Conservation (phyloP, 2,797 vertebrate genomes). For the Sciurus vulgaris region DNA sequence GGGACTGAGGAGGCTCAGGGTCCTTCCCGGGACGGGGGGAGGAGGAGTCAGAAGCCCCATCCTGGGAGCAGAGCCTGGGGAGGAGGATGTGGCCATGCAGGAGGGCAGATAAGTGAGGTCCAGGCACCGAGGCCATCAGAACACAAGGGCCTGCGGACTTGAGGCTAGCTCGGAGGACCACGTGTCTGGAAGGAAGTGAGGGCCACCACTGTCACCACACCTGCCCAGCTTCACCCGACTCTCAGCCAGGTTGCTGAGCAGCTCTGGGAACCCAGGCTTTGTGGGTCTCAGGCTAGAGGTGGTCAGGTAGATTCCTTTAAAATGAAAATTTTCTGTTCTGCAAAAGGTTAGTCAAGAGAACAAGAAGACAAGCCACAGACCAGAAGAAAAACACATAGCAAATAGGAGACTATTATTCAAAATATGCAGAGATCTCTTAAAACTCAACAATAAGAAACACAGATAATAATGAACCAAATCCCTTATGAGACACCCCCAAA, state of each 20-base stretch:
- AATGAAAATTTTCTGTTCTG: not conserved
- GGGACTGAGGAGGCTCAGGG: not conserved
- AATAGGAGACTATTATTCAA: not conserved
- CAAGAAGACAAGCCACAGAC: not conserved
- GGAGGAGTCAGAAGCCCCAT: not conserved
- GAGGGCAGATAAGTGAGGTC: not conserved
- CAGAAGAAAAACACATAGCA: not conserved
- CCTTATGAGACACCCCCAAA: not conserved
- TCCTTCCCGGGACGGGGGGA: not conserved
- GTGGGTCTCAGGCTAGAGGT: too few relatives aligned
- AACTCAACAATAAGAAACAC: not conserved
- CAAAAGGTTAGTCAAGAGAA: not conserved
- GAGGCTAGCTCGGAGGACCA: not conserved
- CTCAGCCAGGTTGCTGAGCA: not conserved
- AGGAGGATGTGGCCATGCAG: not conserved
- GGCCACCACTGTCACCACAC: accelerated
- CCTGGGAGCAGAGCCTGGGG: not conserved
- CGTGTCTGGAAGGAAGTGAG: accelerated
- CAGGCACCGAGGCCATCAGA: not conserved
- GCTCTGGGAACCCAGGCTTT: accelerated
- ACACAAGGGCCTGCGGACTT: not conserved
- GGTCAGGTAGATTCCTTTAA: not conserved
- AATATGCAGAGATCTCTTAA: not conserved
- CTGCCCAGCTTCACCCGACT: not conserved
- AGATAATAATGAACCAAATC: not conserved